phyloP scores from a whole-genome alignment of 2,113 vertebrate species.

The Sander vitreus region DNA sequence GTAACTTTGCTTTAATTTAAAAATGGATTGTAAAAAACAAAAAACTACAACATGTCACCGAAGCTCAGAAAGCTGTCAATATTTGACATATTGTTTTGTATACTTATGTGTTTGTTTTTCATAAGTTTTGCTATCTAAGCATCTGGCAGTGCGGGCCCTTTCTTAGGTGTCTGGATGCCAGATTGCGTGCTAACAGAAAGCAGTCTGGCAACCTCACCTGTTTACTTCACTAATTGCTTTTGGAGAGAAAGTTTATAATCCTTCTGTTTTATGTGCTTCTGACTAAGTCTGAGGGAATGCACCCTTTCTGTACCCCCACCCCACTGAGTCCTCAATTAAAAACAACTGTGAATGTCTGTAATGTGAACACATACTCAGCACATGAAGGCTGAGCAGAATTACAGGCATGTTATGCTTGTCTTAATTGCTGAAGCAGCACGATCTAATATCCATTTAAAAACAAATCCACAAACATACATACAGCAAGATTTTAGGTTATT shows the following conservation, averaged over 20 bases:
- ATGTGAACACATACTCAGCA: slow-evolving; percentile 40
- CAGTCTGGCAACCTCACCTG: slow-evolving; percentile 78
- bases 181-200: slow-evolving; percentile 79
- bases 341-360: slow-evolving; percentile 68
- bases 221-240: slow-evolving; percentile 80
- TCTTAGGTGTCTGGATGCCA: slow-evolving; percentile 64
- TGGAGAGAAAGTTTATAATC: slow-evolving; percentile 82
- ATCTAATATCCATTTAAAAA: not conserved
- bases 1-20: not conserved
- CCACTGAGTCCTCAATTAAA: slow-evolving; percentile 71
- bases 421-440: slow-evolving; percentile 24
- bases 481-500: not conserved
- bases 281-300: slow-evolving; percentile 80
- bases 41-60: not conserved
- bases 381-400: slow-evolving; percentile 19
- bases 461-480: not conserved
- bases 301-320: slow-evolving; percentile 25
- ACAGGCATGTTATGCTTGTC: not conserved
- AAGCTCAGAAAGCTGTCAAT: not conserved
- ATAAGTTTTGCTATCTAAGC: slow-evolving; percentile 65
- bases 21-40: not conserved
- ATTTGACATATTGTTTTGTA: slow-evolving; percentile 15
- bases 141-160: slow-evolving; percentile 45
- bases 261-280: slow-evolving; percentile 82
- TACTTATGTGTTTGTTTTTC: slow-evolving; percentile 63